Conservation (phyloP, 37 sponge, comb jelly and placozoan genomes). For the Cladorhizidae sp. region DNA sequence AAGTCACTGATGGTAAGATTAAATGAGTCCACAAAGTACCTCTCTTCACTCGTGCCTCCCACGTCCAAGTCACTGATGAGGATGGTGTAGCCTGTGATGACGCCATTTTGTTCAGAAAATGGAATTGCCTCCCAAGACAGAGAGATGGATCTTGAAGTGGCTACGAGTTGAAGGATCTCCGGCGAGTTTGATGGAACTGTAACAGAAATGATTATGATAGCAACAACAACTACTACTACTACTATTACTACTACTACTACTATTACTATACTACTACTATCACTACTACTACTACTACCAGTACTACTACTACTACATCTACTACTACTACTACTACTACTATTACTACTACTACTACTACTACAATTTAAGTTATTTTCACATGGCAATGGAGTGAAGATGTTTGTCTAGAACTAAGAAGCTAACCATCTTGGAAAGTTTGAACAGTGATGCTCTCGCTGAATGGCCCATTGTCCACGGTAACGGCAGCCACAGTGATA, state of each 20-base stretch:
- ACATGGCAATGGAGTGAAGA: too few species aligned
- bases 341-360: too few species aligned
- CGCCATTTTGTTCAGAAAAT: slow-evolving; percentile 16
- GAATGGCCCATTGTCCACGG: slow-evolving; percentile 44
- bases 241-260: too few species aligned
- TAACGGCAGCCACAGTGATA: slow-evolving; percentile 34
- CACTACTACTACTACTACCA: too few species aligned
- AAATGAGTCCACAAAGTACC: not conserved
- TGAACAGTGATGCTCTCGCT: slow-evolving; percentile 9
- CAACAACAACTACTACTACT: too few species aligned
- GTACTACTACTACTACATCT: too few species aligned
- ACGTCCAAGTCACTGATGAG: not conserved
- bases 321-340: too few species aligned
- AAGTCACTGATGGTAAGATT: not conserved
- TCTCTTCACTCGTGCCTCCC: not conserved
- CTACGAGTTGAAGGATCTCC: not conserved
- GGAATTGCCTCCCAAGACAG: slow-evolving; percentile 16
- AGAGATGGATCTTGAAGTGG: not conserved
- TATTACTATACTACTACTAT: too few species aligned
- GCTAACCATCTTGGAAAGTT: slow-evolving; percentile 49
- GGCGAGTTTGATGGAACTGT: not conserved
- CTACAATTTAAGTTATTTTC: too few species aligned
- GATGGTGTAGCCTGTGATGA: slow-evolving; percentile 8
- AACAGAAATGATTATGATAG: too few species aligned
- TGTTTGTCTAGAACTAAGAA: too few species aligned